phyloP scores from a whole-genome alignment of 2,113 vertebrate genomes.

The Cichladusa arquata region DNA sequence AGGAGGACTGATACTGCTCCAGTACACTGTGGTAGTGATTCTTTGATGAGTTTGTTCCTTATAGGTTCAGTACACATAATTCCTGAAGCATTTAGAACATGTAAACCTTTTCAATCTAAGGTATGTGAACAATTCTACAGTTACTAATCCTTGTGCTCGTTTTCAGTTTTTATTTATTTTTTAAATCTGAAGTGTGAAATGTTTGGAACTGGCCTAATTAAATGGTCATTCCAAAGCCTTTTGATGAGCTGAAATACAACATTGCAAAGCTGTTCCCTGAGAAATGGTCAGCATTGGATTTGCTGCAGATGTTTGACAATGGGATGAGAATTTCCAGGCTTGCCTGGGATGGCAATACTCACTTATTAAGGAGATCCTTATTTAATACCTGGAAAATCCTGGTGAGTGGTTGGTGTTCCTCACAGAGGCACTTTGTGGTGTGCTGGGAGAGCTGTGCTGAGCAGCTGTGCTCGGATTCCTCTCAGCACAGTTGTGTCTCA shows the following conservation, averaged over 20 bases:
- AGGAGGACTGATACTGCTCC: background rate
- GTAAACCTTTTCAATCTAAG: background rate
- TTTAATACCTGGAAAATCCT: background rate
- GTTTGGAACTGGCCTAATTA: background rate
- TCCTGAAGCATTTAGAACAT: background rate
- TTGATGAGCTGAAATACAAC: background rate
- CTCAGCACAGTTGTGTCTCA: background rate
- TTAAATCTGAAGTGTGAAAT: background rate
- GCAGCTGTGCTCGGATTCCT: background rate
- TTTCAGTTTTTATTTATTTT: background rate
- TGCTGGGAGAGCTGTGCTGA: background rate
- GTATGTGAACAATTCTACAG: background rate
- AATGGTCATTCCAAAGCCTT: background rate
- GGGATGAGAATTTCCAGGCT: background rate
- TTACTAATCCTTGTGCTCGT: background rate
- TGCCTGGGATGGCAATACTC: background rate
- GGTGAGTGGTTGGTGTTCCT: background rate
- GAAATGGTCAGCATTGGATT: background rate
- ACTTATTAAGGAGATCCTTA: background rate
- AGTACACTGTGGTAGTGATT: background rate
- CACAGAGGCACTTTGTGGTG: background rate
- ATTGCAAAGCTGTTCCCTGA: background rate
- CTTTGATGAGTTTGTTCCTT: background rate
- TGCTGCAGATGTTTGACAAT: rapidly evolving
- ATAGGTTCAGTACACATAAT: background rate